phyloP scores from a whole-genome alignment of 2,888 invertebrate species.

The Dilophus febrilis region DNA sequence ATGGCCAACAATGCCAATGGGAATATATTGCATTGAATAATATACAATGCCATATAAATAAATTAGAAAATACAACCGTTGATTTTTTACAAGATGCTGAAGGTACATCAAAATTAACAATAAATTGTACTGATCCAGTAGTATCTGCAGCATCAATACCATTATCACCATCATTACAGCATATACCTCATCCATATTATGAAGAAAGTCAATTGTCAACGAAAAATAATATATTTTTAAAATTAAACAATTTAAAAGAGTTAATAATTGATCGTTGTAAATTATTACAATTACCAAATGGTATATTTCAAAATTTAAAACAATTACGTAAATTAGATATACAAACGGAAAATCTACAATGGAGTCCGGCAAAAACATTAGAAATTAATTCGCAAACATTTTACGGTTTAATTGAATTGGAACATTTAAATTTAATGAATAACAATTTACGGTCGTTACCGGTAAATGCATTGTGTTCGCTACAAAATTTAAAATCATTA shows the following conservation, averaged over 20 bases:
- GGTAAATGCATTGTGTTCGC: slow-evolving; percentile 59
- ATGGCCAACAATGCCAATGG: no score
- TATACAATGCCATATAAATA: slow-evolving; percentile 42
- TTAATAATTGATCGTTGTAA: slow-evolving; percentile 65
- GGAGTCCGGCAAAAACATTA: slow-evolving; percentile 57
- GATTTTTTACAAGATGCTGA: slow-evolving; percentile 38
- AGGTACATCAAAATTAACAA: slow-evolving; percentile 51
- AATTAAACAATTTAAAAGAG: slow-evolving; percentile 56
- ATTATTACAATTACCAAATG: slow-evolving; percentile 53
- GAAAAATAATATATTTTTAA: slow-evolving; percentile 42
- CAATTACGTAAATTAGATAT: slow-evolving; percentile 63
- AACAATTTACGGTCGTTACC: slow-evolving; percentile 71
- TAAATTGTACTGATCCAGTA: slow-evolving; percentile 64
- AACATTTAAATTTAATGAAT: slow-evolving; percentile 60
- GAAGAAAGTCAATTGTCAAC: slow-evolving; percentile 61
- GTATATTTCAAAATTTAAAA: slow-evolving; percentile 62
- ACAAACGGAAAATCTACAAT: slow-evolving; percentile 63
- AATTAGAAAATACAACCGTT: slow-evolving; percentile 49
- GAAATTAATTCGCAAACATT: slow-evolving; percentile 56
- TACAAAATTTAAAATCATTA: slow-evolving; percentile 61
- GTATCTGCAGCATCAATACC: no score
- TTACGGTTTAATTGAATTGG: slow-evolving; percentile 61
- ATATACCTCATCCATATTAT: no score
- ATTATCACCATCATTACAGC: no score
- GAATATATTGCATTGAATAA: no score